A percentile compares a stretch with the other conserved stretches of the same genome.
Evolutionary conservation across 2,888 invertebrate genomes (phyloP).

Genomic region (Eumerus sabulonum): DNA sequence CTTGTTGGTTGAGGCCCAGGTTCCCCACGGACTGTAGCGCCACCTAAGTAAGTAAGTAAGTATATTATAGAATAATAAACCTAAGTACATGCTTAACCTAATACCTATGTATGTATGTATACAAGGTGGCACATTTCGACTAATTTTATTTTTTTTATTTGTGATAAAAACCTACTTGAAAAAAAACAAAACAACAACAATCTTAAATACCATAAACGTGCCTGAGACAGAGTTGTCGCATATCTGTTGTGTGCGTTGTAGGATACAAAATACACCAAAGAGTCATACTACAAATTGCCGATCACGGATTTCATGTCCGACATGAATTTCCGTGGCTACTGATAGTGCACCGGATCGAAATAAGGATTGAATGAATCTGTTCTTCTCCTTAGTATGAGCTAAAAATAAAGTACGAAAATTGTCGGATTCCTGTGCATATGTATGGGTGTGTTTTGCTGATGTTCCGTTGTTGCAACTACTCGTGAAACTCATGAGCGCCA

Average conservation of each 20-base stretch:
- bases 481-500: slow-evolving; percentile 63
- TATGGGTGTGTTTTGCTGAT: slow-evolving; percentile 42
- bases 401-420: slow-evolving; percentile 59
- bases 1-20: too few species aligned
- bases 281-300: slow-evolving; percentile 77
- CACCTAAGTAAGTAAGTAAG: too few species aligned
- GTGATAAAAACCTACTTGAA: slow-evolving; percentile 39
- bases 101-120: too few species aligned
- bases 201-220: slow-evolving; percentile 61
- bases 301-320: slow-evolving; percentile 79
- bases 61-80: too few species aligned
- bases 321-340: slow-evolving; percentile 79
- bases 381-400: slow-evolving; percentile 6
- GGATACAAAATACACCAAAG: slow-evolving; percentile 43
- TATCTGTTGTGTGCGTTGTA: slow-evolving; percentile 62
- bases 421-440: slow-evolving; percentile 50
- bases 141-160: too few species aligned
- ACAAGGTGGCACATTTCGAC: too few species aligned
- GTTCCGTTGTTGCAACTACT: slow-evolving; percentile 42
- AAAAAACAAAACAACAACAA: slow-evolving; percentile 55
- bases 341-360: slow-evolving; percentile 69
- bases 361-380: slow-evolving; percentile 43
- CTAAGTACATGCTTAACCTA: too few species aligned
- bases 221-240: slow-evolving; percentile 46
- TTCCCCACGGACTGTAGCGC: too few species aligned